These are phyloP conservation scores for Ophion obscuratus DNA, from an alignment of 2,888 invertebrate species.

Conservation along the genomic window DNA sequence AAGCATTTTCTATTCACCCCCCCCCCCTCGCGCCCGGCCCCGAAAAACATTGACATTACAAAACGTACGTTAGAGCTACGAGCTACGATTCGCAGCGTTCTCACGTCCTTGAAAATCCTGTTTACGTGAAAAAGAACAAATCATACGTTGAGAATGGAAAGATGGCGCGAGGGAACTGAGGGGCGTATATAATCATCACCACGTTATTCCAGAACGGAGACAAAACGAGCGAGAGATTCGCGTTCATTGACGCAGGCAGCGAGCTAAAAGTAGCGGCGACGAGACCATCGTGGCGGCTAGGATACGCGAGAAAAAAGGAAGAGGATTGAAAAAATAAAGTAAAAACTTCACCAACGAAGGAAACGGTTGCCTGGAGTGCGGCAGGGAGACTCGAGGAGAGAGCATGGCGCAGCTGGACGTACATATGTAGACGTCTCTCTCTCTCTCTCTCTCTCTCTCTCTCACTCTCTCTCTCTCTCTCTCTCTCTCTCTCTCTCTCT, in stretches of 20 bases:
- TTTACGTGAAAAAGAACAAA: not conserved
- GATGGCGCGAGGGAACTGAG: not conserved
- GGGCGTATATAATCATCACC: not conserved
- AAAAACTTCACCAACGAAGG: slow-evolving; percentile 5
- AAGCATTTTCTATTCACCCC: not conserved
- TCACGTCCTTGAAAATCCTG: not conserved
- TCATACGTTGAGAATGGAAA: not conserved
- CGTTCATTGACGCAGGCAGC: slow-evolving; percentile 11
- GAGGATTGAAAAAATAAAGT: not conserved
- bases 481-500: not conserved
- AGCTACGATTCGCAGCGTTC: not conserved
- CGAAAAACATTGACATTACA: not conserved
- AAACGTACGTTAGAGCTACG: not conserved
- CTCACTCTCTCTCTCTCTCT: not conserved
- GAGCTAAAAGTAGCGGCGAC: not conserved
- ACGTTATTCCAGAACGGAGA: slow-evolving; percentile 18
- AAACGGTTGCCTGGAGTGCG: slow-evolving; percentile 8
- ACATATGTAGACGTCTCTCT: not conserved
- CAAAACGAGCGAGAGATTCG: slow-evolving; percentile 17
- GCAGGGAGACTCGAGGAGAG: slow-evolving; percentile 3
- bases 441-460: not conserved
- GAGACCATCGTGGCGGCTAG: slow-evolving; percentile 2
- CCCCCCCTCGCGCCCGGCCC: not conserved
- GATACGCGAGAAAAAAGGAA: slow-evolving; percentile 9
- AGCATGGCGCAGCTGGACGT: slow-evolving; percentile 14